Evolutionary conservation across 2,797 vertebrate species (phyloP).

Genomic region (Fratercula arctica): DNA sequence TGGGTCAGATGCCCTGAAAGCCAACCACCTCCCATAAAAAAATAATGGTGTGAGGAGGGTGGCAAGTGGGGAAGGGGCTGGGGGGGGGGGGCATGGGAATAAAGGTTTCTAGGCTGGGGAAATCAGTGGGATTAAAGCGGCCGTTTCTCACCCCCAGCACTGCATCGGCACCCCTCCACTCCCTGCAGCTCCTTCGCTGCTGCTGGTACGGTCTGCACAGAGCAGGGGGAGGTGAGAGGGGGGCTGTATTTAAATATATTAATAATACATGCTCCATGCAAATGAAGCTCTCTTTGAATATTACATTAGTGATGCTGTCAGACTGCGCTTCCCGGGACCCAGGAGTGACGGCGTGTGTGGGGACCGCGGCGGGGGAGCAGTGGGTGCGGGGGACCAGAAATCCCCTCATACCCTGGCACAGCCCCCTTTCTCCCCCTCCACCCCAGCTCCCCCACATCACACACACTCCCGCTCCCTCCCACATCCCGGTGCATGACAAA

Average conservation of each 20-base stretch:
- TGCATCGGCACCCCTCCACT: not conserved
- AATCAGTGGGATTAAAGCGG: not conserved
- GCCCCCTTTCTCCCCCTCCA: not conserved
- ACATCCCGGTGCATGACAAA: not conserved
- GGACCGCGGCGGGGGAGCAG: not conserved
- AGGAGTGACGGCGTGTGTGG: not conserved
- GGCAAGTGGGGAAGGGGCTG: not conserved
- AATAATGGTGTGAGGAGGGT: not conserved
- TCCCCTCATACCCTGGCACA: not conserved
- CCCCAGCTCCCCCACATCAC: not conserved
- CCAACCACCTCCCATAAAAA: not conserved
- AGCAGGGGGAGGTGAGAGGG: not conserved
- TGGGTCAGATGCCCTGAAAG: not conserved
- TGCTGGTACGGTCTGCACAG: constrained; percentile 22
- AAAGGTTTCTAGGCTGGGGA: not conserved
- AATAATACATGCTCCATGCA: constrained; percentile 62
- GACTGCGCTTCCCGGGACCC: constrained; percentile 28
- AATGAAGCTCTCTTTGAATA: constrained; percentile 51
- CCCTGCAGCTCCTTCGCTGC: constrained; percentile 38
- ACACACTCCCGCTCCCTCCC: not conserved
- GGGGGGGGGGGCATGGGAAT: no score
- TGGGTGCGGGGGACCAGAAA: not conserved
- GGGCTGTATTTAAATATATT: constrained; percentile 64
- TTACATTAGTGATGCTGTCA: constrained; percentile 45
- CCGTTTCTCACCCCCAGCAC: not conserved